Base-by-base conservation (phyloP, 35 echinoderm and acorn worm species). In the Anneissia japonica region DNA sequence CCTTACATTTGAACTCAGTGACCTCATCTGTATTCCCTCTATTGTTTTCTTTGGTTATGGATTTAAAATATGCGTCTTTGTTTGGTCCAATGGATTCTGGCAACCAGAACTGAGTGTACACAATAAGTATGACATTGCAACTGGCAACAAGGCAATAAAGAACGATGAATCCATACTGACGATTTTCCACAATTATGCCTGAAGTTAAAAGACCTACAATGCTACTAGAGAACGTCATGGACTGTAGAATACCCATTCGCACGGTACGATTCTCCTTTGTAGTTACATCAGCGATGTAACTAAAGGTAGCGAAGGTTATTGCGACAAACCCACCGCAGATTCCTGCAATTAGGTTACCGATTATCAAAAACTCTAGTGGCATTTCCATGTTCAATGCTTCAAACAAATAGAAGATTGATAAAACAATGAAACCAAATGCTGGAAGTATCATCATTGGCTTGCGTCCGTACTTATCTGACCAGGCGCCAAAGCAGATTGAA, bases 241-340 rank as follows among this genome's bases (percentile, higher is more conserved):
- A 84, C 79, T 99, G 92, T 32, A 99, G 72, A 37, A 99, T 91
- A 38, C 92, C 92, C 82, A 94, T 91, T n/a, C 96, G 75, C 74
- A 76, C 76, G 0, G 96, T 99, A 17, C 90, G 76, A 33, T 88
- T 89, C 31, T 85, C 84, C 28, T 86, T 56, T 9, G 72, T 89
- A 13, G 92, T 94, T 28, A 94, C 75, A 75, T 99, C 96, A 10
- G 92, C 92, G 10, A 99, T 77, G 87, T 99, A 99, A 72, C 96
- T 99, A 46, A 94, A 99, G 0, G 94, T 92, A 16, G 89, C 86
- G 17, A 92, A 88, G 5, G 86, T 86, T 14, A 94, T 43, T 12
- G 89, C 89, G 17, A 89, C 38, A 79, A 76, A 99, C 19, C 88
- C 89, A 33, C 96, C 96, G 40, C 86, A 81, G 3, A 80, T 16